A percentile compares a stretch with the other conserved stretches of the same genome.
phyloP scores from a whole-genome alignment of 2,888 invertebrate genomes.

The Andrena dorsata region DNA sequence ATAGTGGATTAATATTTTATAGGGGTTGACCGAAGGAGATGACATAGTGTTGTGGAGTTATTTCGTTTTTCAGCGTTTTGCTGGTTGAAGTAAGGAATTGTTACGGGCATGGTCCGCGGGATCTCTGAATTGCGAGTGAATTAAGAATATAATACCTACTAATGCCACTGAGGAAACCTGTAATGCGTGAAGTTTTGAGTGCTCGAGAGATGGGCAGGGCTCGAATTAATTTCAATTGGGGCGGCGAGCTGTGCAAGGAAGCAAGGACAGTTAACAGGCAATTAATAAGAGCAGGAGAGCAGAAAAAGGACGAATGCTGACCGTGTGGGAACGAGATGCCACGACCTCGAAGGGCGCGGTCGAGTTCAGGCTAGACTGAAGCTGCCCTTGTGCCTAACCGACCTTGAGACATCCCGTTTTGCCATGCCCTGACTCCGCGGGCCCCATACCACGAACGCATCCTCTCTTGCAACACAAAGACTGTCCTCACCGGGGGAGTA shows the following conservation, averaged over 20 bases:
- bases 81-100: too few species aligned
- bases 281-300: conserved; percentile 45
- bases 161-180: too few species aligned
- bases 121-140: too few species aligned
- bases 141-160: too few species aligned
- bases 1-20: background rate
- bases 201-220: background rate
- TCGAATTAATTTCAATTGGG: conserved; percentile 26
- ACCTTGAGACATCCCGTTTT: conserved; percentile 81
- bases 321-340: conserved; percentile 76
- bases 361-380: conserved; percentile 80
- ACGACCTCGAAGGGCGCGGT: conserved; percentile 83
- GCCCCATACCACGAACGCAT: conserved; percentile 72
- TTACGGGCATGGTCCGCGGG: too few species aligned
- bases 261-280: conserved; percentile 41
- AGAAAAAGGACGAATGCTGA: conserved; percentile 44
- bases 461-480: conserved; percentile 75
- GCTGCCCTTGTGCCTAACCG: conserved; percentile 82
- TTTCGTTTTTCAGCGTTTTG: too few species aligned
- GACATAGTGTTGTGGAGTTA: background rate
- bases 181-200: background rate
- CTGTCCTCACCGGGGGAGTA: conserved; percentile 39
- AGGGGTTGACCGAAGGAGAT: too few species aligned
- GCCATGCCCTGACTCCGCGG: conserved; percentile 70
- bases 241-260: background rate